Conservation (phyloP, 2,888 invertebrate species). For the Synanthedon vespiformis region DNA sequence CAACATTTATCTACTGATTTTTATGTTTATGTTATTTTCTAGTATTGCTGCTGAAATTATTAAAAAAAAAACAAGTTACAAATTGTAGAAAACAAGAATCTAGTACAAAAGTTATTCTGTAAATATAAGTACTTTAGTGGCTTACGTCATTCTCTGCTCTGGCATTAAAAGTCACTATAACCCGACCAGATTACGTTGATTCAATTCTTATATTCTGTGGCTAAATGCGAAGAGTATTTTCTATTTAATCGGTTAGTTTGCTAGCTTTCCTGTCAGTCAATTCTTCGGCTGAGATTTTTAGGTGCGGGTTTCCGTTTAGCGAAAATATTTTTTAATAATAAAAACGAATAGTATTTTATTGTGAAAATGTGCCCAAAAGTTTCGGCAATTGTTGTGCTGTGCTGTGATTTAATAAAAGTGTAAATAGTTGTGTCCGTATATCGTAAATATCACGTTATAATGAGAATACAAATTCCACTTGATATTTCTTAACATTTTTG, state of each 20-base stretch:
- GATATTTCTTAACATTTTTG: slow-evolving; percentile 8
- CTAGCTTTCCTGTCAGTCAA: slow-evolving; percentile 24
- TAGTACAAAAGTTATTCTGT: too few species aligned
- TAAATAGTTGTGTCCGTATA: slow-evolving; percentile 1
- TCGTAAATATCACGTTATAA: neutral
- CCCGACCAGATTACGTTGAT: slow-evolving; percentile 18
- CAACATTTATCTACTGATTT: too few species aligned
- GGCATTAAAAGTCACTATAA: slow-evolving; percentile 34
- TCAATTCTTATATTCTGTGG: slow-evolving; percentile 9
- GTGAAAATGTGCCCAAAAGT: slow-evolving; percentile 1
- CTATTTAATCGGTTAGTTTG: slow-evolving; percentile 15
- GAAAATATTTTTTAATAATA: neutral
- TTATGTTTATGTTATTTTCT: too few species aligned
- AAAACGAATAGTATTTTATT: neutral
- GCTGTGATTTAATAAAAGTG: slow-evolving; percentile 3
- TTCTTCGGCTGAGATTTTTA: slow-evolving; percentile 30
- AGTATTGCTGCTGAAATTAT: too few species aligned
- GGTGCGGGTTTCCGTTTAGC: slow-evolving; percentile 20
- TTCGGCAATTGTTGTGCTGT: slow-evolving; percentile 3
- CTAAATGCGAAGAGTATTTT: slow-evolving; percentile 8
- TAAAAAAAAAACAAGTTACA: too few species aligned
- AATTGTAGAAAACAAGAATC: too few species aligned
- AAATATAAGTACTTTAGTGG: slow-evolving; percentile 8
- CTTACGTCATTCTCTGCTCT: slow-evolving; percentile 49
- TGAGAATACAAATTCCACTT: neutral